Base-by-base conservation (phyloP, 1,140 invertebrate species). In the Lepidotrigona ventralis region DNA sequence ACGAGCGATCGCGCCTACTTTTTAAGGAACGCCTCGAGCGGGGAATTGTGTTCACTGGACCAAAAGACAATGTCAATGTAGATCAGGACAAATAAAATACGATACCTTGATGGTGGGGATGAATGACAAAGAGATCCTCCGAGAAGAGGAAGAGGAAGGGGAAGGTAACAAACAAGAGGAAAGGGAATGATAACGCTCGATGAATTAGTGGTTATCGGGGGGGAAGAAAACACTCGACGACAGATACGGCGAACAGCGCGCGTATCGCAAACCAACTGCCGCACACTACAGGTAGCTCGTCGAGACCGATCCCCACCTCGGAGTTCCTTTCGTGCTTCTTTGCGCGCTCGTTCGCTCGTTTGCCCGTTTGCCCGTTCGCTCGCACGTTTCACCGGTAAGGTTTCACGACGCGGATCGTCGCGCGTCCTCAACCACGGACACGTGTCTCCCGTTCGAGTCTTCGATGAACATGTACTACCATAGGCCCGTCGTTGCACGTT, bases 331-430 rank as follows among this genome's bases (percentile, higher is more conserved):
- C 63, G 56, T 68, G 72, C 63, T 77, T 76, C 64, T 77, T 77
- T 60, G 51, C 71, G 23, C 64, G 73, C 19, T 60, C 72, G 60
- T 68, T 81, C 66, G 53, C n/a, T 77, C 56, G 73, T 39, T 64
- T 9, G 66, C 26, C 15, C 53, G 69, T 46, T 46, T 4, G 66
- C 26, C 21, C 64, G 69, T 46, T n/a, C 68, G 78, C 70, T 64
- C 60, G 71, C 71, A 39, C 79, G 79, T 81, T 75, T 75, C 79
- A 81, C 72, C 80, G 80, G 33, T 81, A 81, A 68, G 80, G 80
- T 69, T 81, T 81, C 80, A 26, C 79, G 79, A 74, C 23, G 29
- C 51, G 68, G 33, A 19, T 63, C 79, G 53, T 21, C 53, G 54
- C 33, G 56, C 33, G 73, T 75, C 33, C 53, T 21, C 21, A 60